Conservation (phyloP, 2,797 vertebrate species). For the Ptychadena robeensis region DNA sequence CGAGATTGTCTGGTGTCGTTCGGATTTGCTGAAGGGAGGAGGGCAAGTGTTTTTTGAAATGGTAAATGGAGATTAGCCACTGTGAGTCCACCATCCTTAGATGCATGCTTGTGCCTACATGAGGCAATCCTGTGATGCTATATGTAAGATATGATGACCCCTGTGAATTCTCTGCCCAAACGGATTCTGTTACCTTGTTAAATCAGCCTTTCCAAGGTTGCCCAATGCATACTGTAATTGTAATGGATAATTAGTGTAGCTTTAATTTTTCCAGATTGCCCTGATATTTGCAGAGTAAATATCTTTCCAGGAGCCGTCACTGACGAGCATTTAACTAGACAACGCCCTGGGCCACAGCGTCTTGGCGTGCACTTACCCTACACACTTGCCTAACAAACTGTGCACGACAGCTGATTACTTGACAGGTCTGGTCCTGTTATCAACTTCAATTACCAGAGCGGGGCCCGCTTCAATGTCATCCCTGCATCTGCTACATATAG, state of each 20-base stretch:
- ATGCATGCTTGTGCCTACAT: too few relatives aligned
- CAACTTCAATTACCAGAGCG: too few relatives aligned
- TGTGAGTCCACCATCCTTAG: too few relatives aligned
- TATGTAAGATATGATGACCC: too few relatives aligned
- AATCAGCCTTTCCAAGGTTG: neutral
- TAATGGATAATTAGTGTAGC: neutral
- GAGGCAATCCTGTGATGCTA: too few relatives aligned
- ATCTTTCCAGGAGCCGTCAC: neutral
- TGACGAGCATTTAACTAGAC: neutral
- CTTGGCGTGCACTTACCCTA: neutral
- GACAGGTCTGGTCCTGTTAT: neutral
- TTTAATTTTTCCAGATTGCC: conserved; percentile 2
- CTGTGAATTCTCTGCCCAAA: neutral
- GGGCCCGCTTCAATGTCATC: too few relatives aligned
- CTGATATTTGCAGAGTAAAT: neutral
- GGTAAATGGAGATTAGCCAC: too few relatives aligned
- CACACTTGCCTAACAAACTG: neutral
- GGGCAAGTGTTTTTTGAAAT: too few relatives aligned
- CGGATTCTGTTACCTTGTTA: neutral
- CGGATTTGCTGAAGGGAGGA: too few relatives aligned
- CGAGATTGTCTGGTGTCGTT: too few relatives aligned
- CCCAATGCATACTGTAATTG: neutral
- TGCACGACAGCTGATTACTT: neutral
- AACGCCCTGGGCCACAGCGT: conserved; percentile 6
- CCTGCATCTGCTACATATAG: too few relatives aligned